These are phyloP conservation scores for Globodera rostochiensis DNA, from an alignment of 1,140 invertebrate species.

Conservation along the genomic window DNA sequence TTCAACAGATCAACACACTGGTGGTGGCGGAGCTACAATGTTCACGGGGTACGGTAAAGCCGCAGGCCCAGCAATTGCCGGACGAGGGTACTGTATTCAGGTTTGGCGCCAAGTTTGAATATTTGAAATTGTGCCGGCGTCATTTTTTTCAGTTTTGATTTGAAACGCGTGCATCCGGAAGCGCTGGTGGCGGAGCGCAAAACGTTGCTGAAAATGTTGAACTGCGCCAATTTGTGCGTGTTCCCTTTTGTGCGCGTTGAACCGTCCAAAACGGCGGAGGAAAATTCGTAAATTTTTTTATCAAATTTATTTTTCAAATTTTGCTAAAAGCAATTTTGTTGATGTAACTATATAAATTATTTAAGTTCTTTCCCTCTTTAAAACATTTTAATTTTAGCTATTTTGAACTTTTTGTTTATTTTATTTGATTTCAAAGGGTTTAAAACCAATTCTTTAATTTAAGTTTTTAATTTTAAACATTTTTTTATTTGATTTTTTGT, in stretches of 20 bases:
- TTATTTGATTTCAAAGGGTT: no score
- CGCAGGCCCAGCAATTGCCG: slow-evolving; percentile 23
- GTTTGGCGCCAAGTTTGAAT: neutral
- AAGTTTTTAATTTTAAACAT: neutral
- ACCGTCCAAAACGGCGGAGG: neutral
- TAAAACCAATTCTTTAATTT: no score
- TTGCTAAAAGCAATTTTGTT: neutral
- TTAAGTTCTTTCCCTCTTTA: neutral
- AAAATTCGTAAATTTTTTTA: neutral
- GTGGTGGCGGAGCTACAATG: slow-evolving; percentile 24
- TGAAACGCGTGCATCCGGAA: slow-evolving; percentile 23
- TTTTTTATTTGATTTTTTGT: neutral
- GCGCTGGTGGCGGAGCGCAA: slow-evolving; percentile 17
- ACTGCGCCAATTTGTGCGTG: slow-evolving; percentile 31
- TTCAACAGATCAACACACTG: slow-evolving; percentile 15
- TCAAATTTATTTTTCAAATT: neutral
- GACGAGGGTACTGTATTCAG: slow-evolving; percentile 22
- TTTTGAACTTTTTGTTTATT: no score
- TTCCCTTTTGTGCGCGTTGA: slow-evolving; percentile 34
- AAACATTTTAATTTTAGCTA: no score
- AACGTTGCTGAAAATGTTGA: slow-evolving; percentile 1
- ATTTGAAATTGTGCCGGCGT: neutral
- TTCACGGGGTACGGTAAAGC: slow-evolving; percentile 28
- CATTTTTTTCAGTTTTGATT: slow-evolving; percentile 23
- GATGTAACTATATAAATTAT: neutral